These are phyloP conservation scores for Drosophila oshimai DNA, from an alignment of 1,140 invertebrate genomes.

Conservation along the genomic window DNA sequence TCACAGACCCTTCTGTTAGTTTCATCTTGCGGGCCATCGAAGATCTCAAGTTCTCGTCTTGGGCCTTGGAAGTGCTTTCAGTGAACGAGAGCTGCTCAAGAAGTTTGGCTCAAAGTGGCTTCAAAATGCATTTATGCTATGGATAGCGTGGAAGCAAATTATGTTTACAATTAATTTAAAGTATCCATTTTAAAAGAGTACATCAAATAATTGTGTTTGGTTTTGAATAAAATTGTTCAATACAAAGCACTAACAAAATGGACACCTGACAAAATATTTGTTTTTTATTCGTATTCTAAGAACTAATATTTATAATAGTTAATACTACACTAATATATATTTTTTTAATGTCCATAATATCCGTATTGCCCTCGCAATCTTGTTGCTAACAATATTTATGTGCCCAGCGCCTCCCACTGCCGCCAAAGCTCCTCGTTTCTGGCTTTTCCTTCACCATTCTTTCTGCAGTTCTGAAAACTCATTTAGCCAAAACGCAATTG, in stretches of 20 bases:
- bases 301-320: no score
- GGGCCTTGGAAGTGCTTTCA: background rate
- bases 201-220: no score
- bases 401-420: background rate
- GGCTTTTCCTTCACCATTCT: background rate
- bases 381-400: conserved; percentile 4
- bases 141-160: background rate
- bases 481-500: conserved; percentile 74
- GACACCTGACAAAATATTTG: no score
- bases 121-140: background rate
- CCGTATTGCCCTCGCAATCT: no score
- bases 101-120: background rate
- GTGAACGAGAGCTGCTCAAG: conserved; percentile 3
- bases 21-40: conserved; percentile 34
- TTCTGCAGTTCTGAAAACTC: conserved; percentile 52
- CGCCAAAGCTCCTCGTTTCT: background rate
- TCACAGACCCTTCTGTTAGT: conserved; percentile 37
- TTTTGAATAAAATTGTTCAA: no score
- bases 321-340: no score
- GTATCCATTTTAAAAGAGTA: no score
- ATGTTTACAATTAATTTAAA: background rate
- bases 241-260: no score
- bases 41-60: conserved; percentile 21
- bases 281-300: no score
- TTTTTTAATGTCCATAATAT: no score